Conservation (phyloP, 2,113 vertebrate genomes). For the Chamaetylas fuelleborni region DNA sequence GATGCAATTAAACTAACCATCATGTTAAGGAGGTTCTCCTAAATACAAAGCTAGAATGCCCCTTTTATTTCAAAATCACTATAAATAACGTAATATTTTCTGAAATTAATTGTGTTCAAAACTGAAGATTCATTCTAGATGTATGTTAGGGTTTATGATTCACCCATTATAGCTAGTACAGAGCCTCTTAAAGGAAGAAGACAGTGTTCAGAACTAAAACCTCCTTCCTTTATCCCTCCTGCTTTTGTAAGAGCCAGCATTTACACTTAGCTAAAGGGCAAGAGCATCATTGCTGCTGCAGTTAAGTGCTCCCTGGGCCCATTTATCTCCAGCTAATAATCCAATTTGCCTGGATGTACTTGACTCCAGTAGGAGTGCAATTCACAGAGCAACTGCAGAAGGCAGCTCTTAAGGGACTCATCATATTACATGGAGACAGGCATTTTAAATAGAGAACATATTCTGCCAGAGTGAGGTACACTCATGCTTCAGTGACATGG, state of each 20-base stretch:
- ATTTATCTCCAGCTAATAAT: conserved; percentile 48
- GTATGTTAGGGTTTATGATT: background rate
- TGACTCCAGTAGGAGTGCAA: conserved; percentile 17
- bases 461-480: background rate
- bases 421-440: background rate
- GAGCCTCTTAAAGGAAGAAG: background rate
- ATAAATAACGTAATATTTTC: background rate
- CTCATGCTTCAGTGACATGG: background rate
- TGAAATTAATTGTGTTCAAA: background rate
- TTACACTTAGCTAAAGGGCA: conserved; percentile 7
- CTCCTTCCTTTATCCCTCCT: background rate
- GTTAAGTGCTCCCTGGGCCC: conserved; percentile 26
- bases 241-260: background rate
- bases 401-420: conserved; percentile 13
- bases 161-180: background rate
- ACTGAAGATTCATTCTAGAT: background rate
- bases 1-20: background rate
- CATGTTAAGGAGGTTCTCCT: background rate
- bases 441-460: conserved; percentile 1
- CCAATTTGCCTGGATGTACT: conserved; percentile 18
- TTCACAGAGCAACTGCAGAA: background rate
- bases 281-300: background rate
- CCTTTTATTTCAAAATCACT: background rate
- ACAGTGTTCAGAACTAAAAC: background rate
- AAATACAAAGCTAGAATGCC: background rate